phyloP scores from a whole-genome alignment of 2,113 vertebrate species.

The Sinosuthora webbiana region DNA sequence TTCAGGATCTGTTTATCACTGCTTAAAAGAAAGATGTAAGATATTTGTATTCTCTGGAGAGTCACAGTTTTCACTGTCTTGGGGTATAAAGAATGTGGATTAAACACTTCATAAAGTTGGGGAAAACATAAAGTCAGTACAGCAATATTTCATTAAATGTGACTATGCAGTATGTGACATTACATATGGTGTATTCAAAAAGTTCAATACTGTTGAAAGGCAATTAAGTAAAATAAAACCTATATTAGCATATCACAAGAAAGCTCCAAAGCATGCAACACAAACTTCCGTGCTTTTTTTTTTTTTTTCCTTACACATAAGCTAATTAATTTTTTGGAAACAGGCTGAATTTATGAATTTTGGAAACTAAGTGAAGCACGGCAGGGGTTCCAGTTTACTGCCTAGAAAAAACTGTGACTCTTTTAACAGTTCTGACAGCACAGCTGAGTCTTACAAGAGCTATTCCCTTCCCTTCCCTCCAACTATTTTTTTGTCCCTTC shows the following conservation, averaged over 20 bases:
- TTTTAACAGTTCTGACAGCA: conserved; percentile 65
- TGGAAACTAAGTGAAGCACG: background rate
- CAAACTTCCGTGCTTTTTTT: background rate
- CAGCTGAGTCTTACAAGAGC: conserved; percentile 44
- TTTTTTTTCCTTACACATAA: background rate
- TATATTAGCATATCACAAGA: background rate
- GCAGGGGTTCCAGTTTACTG: conserved; percentile 34
- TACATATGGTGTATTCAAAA: background rate
- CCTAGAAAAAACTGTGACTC: conserved; percentile 51
- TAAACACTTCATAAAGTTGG: background rate
- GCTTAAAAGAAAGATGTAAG: background rate
- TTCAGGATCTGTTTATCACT: background rate
- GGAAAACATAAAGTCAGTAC: background rate
- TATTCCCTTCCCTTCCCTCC: conserved; percentile 38
- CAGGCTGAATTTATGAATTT: conserved; percentile 16
- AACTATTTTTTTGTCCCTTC: background rate
- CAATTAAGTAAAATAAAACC: background rate
- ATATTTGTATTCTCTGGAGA: background rate
- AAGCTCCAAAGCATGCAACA: background rate
- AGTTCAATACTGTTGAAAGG: background rate
- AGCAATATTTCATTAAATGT: background rate
- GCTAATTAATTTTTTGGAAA: conserved; percentile 33
- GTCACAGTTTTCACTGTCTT: background rate
- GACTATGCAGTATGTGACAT: background rate
- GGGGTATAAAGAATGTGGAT: background rate